Percentiles rank a stretch among this genome's conserved stretches.
phyloP scores from a whole-genome alignment of 2,888 invertebrate species.

The Parasteatoda lunata region DNA sequence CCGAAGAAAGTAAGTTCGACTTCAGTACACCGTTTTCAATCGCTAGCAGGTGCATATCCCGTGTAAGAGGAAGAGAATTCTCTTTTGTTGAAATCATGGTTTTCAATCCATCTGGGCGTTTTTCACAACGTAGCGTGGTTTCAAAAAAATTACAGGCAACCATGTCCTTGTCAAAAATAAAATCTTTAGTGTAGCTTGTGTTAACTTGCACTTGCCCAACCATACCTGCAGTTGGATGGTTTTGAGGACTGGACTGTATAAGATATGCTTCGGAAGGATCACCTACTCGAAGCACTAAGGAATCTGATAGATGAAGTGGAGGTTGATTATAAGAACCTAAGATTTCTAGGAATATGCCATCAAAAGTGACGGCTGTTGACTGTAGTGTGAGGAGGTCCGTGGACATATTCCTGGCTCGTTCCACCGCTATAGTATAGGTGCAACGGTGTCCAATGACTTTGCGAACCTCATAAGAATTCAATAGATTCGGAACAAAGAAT shows the following conservation, averaged over 20 bases:
- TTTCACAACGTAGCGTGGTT: neutral
- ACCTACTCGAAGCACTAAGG: neutral
- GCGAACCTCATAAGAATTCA: neutral
- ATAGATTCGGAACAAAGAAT: neutral
- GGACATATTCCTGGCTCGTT: neutral
- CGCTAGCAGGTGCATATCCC: neutral
- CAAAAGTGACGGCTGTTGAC: neutral
- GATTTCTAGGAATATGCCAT: neutral
- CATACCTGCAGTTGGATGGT: neutral
- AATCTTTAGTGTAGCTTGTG: neutral
- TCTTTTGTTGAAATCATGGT: neutral
- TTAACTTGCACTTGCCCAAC: conserved; percentile 3
- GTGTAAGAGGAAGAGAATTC: neutral
- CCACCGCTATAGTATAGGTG: neutral
- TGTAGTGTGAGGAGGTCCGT: neutral
- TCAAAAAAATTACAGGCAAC: neutral
- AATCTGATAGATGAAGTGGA: neutral
- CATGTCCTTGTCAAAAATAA: neutral
- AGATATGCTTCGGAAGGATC: conserved; percentile 3
- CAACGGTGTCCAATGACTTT: neutral
- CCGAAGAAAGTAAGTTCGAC: too few relatives aligned
- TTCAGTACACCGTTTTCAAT: too few relatives aligned
- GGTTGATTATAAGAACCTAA: neutral
- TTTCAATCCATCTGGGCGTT: neutral
- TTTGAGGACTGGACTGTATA: neutral